Percentiles rank a stretch among this genome's conserved stretches.
phyloP scores from a whole-genome alignment of 2,113 vertebrate genomes.

The Antigone vipio region DNA sequence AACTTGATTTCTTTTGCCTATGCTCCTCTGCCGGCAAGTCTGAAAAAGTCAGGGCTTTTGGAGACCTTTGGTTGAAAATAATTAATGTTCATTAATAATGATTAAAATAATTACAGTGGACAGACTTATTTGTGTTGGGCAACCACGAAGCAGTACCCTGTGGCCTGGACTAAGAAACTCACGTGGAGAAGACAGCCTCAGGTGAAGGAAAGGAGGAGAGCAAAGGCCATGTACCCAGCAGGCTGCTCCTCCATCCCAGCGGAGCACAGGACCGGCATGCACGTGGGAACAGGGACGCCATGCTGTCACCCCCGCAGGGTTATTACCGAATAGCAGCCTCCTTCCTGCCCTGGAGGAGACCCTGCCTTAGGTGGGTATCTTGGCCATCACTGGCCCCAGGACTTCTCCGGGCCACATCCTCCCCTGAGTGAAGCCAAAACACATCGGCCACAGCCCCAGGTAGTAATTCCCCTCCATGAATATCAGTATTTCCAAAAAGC shows the following conservation, averaged over 20 bases:
- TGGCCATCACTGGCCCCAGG: neutral
- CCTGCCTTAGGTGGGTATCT: neutral
- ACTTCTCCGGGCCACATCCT: neutral
- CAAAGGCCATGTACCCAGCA: neutral
- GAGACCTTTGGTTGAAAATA: neutral
- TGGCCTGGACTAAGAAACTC: neutral
- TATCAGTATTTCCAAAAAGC: neutral
- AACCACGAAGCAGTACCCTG: neutral
- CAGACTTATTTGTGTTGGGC: neutral
- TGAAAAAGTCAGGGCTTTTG: neutral
- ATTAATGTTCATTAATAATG: neutral
- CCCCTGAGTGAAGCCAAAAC: fast-evolving
- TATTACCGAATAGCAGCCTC: neutral
- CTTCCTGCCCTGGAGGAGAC: neutral
- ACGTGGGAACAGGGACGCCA: fast-evolving
- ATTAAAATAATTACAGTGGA: neutral
- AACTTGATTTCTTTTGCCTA: neutral
- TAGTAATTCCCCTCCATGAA: neutral
- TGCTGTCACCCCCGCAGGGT: neutral
- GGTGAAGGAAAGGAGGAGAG: neutral
- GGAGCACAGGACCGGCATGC: fast-evolving
- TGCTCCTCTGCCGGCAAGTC: neutral
- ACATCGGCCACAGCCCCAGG: neutral
- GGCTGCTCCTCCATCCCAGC: neutral
- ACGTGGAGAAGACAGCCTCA: fast-evolving